Base-by-base conservation (phyloP, 2,888 invertebrate genomes). In the Agrilus mali region DNA sequence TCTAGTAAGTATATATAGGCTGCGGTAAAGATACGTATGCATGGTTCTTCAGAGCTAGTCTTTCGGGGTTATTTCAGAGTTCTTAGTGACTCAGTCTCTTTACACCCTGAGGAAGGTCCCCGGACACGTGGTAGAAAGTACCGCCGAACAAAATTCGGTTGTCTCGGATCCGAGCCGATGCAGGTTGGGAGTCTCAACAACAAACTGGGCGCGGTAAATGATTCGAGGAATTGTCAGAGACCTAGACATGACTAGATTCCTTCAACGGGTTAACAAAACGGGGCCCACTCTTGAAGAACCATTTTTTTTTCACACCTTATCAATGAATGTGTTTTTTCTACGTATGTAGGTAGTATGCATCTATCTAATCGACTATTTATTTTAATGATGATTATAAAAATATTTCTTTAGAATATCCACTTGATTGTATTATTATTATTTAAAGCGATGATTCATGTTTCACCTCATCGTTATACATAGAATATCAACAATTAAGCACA, bases 121-220 rank as follows among this genome's bases (percentile, higher is more conserved):
- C 70, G 70, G 71, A 71, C 64, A 60, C 50, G 56, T 56, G 67
- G 63, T 68, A 70, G 71, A 67, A 60, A 71, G 70, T 70, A 69
- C 58, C 67, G 59, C 61, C 61, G 67, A 60, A 51, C 56, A 47
- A 55, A 40, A 42, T 43, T 60, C 64, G 62, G 59, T 58, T 66
- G 61, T 63, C 59, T 60, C 60, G 55, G 52, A 53, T 56, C 56
- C 10, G 58, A 59, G 54, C 52, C 51, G 49, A 22, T 48, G 53
- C 45, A 59, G 57, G 60, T 55, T 52, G 54, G 59, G 61, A 54
- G 46, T 54, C 10, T n/a, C 10, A 22, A 22, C 40, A 39, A 51
- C 52, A 52, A 56, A 44, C 58, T 52, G 57, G 49, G 50, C 40
- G 15, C 47, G 57, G 55, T 55, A 60, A 52, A 55, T 43, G 5